Base-by-base conservation (phyloP, 30 jellyfish, hydroid and myxozoan species). In the Sanderia malayensis region DNA sequence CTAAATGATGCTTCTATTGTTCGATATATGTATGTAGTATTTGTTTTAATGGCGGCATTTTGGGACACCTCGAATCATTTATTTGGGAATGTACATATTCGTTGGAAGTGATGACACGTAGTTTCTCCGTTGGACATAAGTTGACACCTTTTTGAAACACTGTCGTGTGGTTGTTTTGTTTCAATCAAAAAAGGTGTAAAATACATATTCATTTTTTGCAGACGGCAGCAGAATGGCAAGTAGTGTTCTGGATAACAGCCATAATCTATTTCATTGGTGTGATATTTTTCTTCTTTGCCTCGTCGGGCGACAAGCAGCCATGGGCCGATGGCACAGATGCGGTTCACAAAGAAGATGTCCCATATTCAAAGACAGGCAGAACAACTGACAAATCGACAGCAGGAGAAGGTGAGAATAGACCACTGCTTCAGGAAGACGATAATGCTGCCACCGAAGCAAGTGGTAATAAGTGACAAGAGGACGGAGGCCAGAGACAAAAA, bases 151-250 rank as follows among this genome's bases (percentile, higher is more conserved):
- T n/a, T n/a, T n/a, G n/a, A n/a, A n/a, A n/a, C n/a, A n/a, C n/a
- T n/a, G n/a, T n/a, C n/a, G n/a, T n/a, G n/a, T n/a, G n/a, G n/a
- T n/a, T n/a, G n/a, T n/a, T n/a, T n/a, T n/a, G n/a, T n/a, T n/a
- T n/a, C n/a, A n/a, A n/a, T n/a, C n/a, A n/a, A n/a, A n/a, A n/a
- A n/a, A n/a, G n/a, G n/a, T n/a, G n/a, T n/a, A n/a, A n/a, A n/a
- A n/a, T n/a, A n/a, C n/a, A n/a, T n/a, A n/a, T n/a, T n/a, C n/a
- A n/a, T n/a, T 49, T 20, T 18, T 31, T 82, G 47, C 69, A 94
- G 99, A 94, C 99, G 17, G 97, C 99, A 31, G 97, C 88, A 1
- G 99, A 94, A 64, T 94, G 99, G 99, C 99, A 87, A 83, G 84
- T 88, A 0, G 96, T 94, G 28, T 94, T 94, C 47, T 94, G 99